Base-by-base conservation (phyloP, 2,797 vertebrate species). In the Danio jaintianensis region DNA sequence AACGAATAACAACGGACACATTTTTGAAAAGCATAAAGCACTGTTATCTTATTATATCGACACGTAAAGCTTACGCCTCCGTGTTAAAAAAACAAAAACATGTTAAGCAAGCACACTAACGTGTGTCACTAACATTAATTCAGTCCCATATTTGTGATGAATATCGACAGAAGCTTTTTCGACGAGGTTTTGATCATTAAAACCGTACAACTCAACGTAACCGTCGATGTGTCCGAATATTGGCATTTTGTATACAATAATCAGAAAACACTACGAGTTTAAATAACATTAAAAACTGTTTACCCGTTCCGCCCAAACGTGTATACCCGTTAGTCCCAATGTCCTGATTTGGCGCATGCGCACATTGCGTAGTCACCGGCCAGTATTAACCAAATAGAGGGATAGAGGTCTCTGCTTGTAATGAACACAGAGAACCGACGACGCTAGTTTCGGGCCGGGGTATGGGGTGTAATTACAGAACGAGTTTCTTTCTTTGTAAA, bases 241-340 rank as follows among this genome's bases (percentile, higher is more conserved):
- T 11, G 9, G 1, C 4, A 7, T 38, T 36, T 38, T 56, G 48
- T 16, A 20, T 58, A 20, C n/a, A 36, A 53, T 55, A 42, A 20
- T 15, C 15, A 40, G 12, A 53, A 66, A 15, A 20, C 6, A 0
- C 4, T 13, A 1, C 4, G 48, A 72, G 5, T 64, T 79, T 47
- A 55, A 62, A 47, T 13, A 18, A 73, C 4, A 16, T 73, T 4
- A 36, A 48, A 67, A 73, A 47, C 22, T 45, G 40, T 66, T 80
- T 73, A 80, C 78, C 78, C 50, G 78, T 56, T 66, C 69, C 50
- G 45, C 78, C 78, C 78, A 80, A 72, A 80, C 7, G 42, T 15
- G 40, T 45, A 12, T 45, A 11, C 29, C 16, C 59, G 22, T 18
- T 63, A 42, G 7, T 56, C 22, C 48, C 40, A 8, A 38, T 55